Evolutionary conservation across 2,797 vertebrate genomes (phyloP), one percentile per base, ranked within the genome.

Genomic region (Xenopus petersii): DNA sequence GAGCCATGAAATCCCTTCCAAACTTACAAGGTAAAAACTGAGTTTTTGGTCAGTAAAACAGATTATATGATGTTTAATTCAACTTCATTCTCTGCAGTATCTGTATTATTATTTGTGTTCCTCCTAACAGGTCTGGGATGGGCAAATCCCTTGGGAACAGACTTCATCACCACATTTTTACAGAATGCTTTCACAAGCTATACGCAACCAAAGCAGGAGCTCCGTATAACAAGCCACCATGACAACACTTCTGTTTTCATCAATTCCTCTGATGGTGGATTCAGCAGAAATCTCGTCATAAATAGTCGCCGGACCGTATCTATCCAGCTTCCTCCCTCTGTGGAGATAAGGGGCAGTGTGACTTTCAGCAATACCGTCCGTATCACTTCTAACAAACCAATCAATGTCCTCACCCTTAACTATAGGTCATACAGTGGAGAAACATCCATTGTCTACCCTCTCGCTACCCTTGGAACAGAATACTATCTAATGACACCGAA

Each of bases 101-200:
- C 36, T 42, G 17, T 26, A 51, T 24, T 17, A 47, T 13, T 30
- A 16, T 12, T 42, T 6, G 17, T n/a, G 10, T 47, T 15, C 64
- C 15, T 67, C 12, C 17, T 64, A 15, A 30, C 68, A 82, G 81
- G 49, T 55, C 12, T 67, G 1, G 61, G 65, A 7, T 6, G 47
- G 0, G 67, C 81, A 61, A 70, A 65, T 42, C 75, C 75, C 9
- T 58, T 79, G 12, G 91, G 91, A 54, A 82, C 26, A 42, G 87
- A 93, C 61, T 95, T 93, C 86, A 88, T 88, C 62, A 84, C 87
- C 0, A 82, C 85, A 7, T 93, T 93, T 77, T 82, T 94, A 86
- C 82, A 93, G 82, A 94, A 94, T 78, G 87, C 86, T 61, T 2
- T 4, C 3, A 0, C 55, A 0, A 0, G 47, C 30, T 80, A 84